Evolutionary conservation across 2,797 vertebrate species (phyloP).

Genomic region (Gastrophryne carolinensis): DNA sequence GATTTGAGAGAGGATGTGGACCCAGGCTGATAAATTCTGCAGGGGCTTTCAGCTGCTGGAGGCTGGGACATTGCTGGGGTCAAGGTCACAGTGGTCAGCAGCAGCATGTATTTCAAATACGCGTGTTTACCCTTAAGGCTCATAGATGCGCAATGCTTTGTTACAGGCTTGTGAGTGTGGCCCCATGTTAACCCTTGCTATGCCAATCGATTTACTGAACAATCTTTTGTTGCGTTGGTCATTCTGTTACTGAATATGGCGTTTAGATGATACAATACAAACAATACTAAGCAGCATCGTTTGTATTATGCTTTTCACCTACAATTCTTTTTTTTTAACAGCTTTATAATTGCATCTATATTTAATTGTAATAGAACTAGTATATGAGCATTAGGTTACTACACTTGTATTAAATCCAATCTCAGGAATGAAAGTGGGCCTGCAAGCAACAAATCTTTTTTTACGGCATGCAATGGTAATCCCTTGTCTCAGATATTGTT

Average conservation of each 20-base stretch:
- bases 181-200: constrained; percentile 20
- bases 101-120: constrained; percentile 47
- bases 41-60: constrained; percentile 52
- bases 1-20: constrained; percentile 53
- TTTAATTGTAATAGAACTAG: no score
- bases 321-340: no score
- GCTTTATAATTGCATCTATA: no score
- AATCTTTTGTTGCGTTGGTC: constrained; percentile 16
- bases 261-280: no score
- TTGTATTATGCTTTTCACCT: no score
- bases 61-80: constrained; percentile 51
- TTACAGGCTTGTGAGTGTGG: constrained; percentile 44
- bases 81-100: constrained; percentile 56
- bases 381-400: no score
- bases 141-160: constrained; percentile 31
- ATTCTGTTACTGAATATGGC: constrained; percentile 21
- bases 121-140: constrained; percentile 48
- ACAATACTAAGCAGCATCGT: no score
- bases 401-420: no score
- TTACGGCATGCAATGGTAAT: no score
- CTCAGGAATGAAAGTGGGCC: no score
- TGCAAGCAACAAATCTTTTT: no score
- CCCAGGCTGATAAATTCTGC: constrained; percentile 57
- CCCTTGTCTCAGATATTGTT: no score
- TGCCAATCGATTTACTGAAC: not conserved